Evolutionary conservation across 2,888 invertebrate genomes (phyloP), one percentile per base, ranked within the genome.

Genomic region (Hypomecis punctinalis): DNA sequence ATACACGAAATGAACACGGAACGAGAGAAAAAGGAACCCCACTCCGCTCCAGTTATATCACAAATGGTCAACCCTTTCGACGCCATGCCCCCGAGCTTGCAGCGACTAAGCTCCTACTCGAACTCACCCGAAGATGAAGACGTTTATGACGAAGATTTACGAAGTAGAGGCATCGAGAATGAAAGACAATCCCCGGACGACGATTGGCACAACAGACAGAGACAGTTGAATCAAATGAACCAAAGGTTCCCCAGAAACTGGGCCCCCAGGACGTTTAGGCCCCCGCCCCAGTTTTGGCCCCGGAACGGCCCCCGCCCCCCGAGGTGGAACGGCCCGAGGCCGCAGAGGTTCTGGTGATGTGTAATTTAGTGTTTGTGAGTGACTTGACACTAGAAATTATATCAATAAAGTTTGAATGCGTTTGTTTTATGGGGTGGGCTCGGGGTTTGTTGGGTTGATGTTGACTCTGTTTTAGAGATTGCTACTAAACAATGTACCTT

Each of bases 281-380:
- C 65, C 13, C 83, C 78, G 13, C 65, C 53, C 9, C 81, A 76
- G 58, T 85, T 86, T 58, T 85, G 90, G 86, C 89, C 90, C 65
- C 72, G 89, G 62, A 78, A 86, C 67, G 76, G 89, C 65, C 93
- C 90, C 48, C 75, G 93, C 75, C 72, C 88, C n/a, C 80, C 88
- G 71, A 69, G 91, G 76, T 82, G 91, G 90, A 76, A 86, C 78
- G 83, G 89, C 62, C 81, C 94, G 40, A 66, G 94, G 76, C 75
- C 89, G 63, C 74, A 86, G 78, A 76, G 94, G 80, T 83, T 94
- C 82, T 94, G 92, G 92, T 93, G 91, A 91, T 36, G 71, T 63
- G 68, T 39, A 33, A 33, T 33, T 11, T 55, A 66, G 62, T 66
- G 68, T 37, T 42, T 40, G 61, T 65, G 42, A 42, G 64, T 79